Base-by-base conservation (phyloP, 2,888 invertebrate genomes). In the Tachystola acroxantha region DNA sequence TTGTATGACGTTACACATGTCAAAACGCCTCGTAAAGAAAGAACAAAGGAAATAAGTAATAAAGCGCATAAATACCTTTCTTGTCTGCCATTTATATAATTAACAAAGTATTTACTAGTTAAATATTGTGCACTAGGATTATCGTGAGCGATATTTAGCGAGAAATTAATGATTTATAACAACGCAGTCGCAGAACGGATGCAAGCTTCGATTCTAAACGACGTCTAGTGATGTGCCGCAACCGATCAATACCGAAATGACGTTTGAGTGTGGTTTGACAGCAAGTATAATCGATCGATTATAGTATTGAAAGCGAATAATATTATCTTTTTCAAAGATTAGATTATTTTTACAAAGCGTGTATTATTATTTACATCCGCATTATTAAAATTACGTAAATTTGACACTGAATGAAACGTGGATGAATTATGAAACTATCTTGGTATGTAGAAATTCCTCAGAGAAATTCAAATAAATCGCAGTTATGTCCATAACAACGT, bases 71-170 rank as follows among this genome's bases (percentile, higher is more conserved):
- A 75, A 82, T 88, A 88, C 88, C 88, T 88, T 88, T 88, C 63
- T 88, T 88, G 70, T 88, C 88, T 57, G 88, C 87, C 88, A 88
- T 88, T 76, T 72, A 63, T 64, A 67, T 48, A 60, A 64, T 68
- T 51, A 68, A 66, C 52, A 64, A 64, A 51, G 61, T 64, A 63
- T 65, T 66, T 67, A 63, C 43, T 57, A 58, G 43, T 61, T 57
- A 62, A 59, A 64, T 60, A 53, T 40, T 57, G 57, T 58, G 53
- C 61, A 71, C 66, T 60, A 64, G 53, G 46, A 37, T 37, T 34
- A 36, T 32, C 43, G 55, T 64, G 53, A 56, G 52, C 58, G 50
- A 54, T 50, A n/a, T 4, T 25, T 50, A 51, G 43, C 45, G 55
- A 51, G 45, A 54, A 61, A 60, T 58, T 69, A 45, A 54, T 48